Percentiles rank a stretch among this genome's conserved stretches.
Evolutionary conservation across 1,140 invertebrate genomes (phyloP).

Genomic region (Sminthurides bifidus): DNA sequence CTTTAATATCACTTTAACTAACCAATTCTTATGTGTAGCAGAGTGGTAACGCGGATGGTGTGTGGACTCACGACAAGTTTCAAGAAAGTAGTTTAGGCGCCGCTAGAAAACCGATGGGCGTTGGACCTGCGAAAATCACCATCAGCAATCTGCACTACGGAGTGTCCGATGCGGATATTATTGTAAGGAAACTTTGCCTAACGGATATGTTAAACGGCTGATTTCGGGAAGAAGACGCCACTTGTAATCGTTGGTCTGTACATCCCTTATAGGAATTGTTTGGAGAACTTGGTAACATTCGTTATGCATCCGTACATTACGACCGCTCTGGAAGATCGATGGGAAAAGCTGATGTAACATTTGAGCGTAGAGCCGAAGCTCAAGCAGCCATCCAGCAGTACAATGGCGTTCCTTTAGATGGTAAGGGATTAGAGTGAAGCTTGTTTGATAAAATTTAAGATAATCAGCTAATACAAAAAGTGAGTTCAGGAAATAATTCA

Average conservation of each 20-base stretch:
- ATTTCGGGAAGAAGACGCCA: neutral
- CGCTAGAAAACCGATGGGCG: constrained; percentile 6
- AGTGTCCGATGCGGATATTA: constrained; percentile 31
- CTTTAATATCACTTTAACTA: neutral
- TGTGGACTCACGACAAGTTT: constrained; percentile 32
- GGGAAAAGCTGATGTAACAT: constrained; percentile 93
- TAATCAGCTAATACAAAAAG: neutral
- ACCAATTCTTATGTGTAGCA: neutral
- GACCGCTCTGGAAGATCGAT: constrained; percentile 89
- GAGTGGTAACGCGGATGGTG: constrained; percentile 24
- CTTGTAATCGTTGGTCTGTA: neutral
- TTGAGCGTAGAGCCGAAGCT: constrained; percentile 79
- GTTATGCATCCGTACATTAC: constrained; percentile 91
- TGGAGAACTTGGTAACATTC: constrained; percentile 87
- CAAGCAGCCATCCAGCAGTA: constrained; percentile 96
- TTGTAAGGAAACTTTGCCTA: constrained; percentile 17
- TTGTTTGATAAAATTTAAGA: neutral
- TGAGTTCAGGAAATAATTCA: neutral
- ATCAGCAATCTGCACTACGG: constrained; percentile 29
- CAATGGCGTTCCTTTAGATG: constrained; percentile 92
- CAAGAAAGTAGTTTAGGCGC: constrained; percentile 22
- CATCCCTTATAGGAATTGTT: constrained; percentile 65
- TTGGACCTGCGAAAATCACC: constrained; percentile 23
- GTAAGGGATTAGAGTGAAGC: constrained; percentile 38
- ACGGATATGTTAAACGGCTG: too few relatives aligned